Evolutionary conservation across 2,888 invertebrate species (phyloP), one percentile per base, ranked within the genome.

Genomic region (Torymus auratus): DNA sequence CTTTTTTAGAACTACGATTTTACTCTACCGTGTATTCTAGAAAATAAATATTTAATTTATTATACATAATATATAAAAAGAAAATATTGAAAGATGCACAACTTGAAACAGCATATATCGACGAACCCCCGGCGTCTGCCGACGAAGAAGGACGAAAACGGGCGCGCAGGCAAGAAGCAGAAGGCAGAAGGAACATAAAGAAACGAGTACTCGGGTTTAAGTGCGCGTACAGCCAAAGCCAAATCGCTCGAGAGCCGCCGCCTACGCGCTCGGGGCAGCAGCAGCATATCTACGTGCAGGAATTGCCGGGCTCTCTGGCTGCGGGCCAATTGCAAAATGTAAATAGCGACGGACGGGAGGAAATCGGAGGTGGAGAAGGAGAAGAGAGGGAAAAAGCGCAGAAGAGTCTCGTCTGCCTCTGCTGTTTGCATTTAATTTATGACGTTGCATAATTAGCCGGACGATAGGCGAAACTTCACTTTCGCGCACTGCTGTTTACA

Each of bases 401-500:
- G 53, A 58, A 15, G 60, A 14, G 13, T n/a, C 58, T 56, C 61
- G 70, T 41, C 53, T 55, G 73, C 50, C 55, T 53, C 72, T 64
- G 71, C 64, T 84, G 81, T 85, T 85, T 83, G 84, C 83, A 64
- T 84, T 84, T 84, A 85, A 85, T 85, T 85, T 83, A 84, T 83
- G 82, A 81, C 83, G 82, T 81, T 84, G 85, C 84, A 83, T 83
- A 85, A 84, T 85, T 84, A 83, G 84, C 83, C 82, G 77, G 81
- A 77, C 79, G 75, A 82, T 83, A 83, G 82, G 79, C 68, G 75
- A 83, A 83, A 80, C 81, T 78, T 81, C 73, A 68, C 72, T 74
- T 81, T 71, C 61, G 28, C 61, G 61, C 58, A 62, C 10, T 58
- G 7, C 23, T 75, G 69, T 77, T 80, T 80, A 55, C 77, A 58